Evolutionary conservation across 35 echinoderm and acorn worm species (phyloP).

Genomic region (Amphiura filiformis): DNA sequence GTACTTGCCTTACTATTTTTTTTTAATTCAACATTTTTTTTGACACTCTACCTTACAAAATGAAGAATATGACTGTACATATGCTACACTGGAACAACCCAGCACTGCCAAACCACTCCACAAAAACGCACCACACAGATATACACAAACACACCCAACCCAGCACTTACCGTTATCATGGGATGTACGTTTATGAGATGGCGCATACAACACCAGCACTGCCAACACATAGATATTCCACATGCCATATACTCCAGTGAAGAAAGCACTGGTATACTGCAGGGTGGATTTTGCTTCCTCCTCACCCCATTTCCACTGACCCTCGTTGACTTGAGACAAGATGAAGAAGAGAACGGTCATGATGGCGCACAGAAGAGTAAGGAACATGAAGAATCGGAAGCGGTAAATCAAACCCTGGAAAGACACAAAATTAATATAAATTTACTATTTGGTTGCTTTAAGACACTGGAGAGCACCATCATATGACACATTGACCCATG

Average conservation of each 20-base stretch:
- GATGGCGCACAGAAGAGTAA: conserved; percentile 79
- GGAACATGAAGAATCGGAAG: conserved; percentile 97
- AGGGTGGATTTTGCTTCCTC: conserved; percentile 32
- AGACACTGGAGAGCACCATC: no score
- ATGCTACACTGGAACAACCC: no score
- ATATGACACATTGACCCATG: no score
- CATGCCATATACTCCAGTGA: conserved; percentile 94
- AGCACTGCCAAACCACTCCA: no score
- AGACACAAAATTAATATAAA: neutral
- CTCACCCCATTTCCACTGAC: conserved; percentile 59
- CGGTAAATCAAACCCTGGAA: conserved; percentile 85
- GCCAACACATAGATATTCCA: conserved; percentile 98
- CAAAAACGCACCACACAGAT: no score
- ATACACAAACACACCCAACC: no score
- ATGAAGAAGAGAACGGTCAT: conserved; percentile 95
- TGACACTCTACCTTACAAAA: no score
- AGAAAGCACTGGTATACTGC: conserved; percentile 92
- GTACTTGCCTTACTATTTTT: no score
- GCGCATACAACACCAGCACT: conserved; percentile 83
- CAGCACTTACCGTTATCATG: conserved; percentile 40
- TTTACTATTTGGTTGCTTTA: no score
- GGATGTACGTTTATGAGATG: conserved; percentile 73
- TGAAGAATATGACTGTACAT: no score
- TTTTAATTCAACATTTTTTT: no score
- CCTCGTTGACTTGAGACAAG: conserved; percentile 85